Evolutionary conservation across 1,140 invertebrate genomes (phyloP).

Genomic region (Hypothenemus hampei): DNA sequence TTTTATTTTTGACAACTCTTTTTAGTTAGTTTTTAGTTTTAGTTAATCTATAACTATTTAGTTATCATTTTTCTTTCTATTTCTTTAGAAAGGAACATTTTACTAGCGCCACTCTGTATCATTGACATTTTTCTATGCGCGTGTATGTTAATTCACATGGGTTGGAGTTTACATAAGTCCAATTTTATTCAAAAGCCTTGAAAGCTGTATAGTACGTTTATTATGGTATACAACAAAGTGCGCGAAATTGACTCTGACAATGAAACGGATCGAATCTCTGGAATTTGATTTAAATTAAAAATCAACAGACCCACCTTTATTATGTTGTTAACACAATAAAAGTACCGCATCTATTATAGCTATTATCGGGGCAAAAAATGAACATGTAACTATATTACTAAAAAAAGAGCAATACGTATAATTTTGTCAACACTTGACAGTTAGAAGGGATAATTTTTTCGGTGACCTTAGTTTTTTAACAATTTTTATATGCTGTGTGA

Average conservation of each 20-base stretch:
- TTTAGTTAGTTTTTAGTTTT: not conserved
- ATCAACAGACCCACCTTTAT: slow-evolving; percentile 12
- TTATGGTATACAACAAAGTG: slow-evolving; percentile 5
- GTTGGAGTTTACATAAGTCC: not conserved
- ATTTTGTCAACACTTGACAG: not conserved
- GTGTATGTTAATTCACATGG: not conserved
- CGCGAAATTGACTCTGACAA: slow-evolving; percentile 1
- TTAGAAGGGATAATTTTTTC: not conserved
- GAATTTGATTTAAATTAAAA: slow-evolving; percentile 5
- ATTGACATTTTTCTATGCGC: not conserved
- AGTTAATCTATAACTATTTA: not conserved
- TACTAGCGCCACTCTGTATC: not conserved
- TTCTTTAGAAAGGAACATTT: not conserved
- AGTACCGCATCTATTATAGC: not conserved
- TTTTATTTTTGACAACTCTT: not conserved
- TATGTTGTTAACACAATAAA: not conserved
- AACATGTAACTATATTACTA: not conserved
- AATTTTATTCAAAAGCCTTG: slow-evolving; percentile 9
- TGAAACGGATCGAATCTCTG: not conserved
- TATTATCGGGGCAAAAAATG: not conserved
- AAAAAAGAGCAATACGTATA: not conserved
- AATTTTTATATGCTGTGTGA: too few relatives aligned
- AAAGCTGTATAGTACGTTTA: slow-evolving; percentile 9
- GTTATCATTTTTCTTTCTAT: not conserved
- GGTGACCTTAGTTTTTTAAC: not conserved